These are phyloP conservation scores for Nycticorax nycticorax DNA, from an alignment of 2,113 vertebrate species.

Conservation along the genomic window DNA sequence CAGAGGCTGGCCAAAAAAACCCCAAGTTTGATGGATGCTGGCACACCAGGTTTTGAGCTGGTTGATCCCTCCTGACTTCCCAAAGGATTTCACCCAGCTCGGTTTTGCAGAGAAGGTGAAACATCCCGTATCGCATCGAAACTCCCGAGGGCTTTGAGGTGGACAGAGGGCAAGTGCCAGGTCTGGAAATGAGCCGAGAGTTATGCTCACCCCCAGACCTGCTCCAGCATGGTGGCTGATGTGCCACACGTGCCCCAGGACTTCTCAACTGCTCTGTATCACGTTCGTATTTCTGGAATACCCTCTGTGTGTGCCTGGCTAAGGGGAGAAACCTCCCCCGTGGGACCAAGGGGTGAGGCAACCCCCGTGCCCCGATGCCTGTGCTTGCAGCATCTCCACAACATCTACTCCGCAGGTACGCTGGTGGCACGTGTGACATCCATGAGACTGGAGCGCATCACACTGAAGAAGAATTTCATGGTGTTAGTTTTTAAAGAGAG, in stretches of 20 bases:
- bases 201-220: too few relatives aligned
- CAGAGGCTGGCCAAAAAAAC: not conserved
- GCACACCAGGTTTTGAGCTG: not conserved
- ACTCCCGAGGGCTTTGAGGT: not conserved
- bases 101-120: not conserved
- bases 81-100: not conserved
- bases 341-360: not conserved
- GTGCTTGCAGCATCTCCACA: not conserved
- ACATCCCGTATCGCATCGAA: not conserved
- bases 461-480: rapidly evolving
- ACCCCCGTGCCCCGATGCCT: rapidly evolving
- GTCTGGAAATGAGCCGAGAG: not conserved
- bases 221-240: not conserved
- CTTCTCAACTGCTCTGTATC: not conserved
- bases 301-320: rapidly evolving
- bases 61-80: not conserved
- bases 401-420: rapidly evolving
- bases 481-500: rapidly evolving
- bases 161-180: not conserved
- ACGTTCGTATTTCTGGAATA: not conserved
- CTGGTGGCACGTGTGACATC: rapidly evolving
- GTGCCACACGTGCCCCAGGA: rapidly evolving
- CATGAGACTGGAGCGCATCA: rapidly evolving
- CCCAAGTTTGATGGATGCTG: not conserved
- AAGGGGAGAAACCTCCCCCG: not conserved